Evolutionary conservation across 2,888 invertebrate species (phyloP).

Genomic region (Harmothoe impar): DNA sequence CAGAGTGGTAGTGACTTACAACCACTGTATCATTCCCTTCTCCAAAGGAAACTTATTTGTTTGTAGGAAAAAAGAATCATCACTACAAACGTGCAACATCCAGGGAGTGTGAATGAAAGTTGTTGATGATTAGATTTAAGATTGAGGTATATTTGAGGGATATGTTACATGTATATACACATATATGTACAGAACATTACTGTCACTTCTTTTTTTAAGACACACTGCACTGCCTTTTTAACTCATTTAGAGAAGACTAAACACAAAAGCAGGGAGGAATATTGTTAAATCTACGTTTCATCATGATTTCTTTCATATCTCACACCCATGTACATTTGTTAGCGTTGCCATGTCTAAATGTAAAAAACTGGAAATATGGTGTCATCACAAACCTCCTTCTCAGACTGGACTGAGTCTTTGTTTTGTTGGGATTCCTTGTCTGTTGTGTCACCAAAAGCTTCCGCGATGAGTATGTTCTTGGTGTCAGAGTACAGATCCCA

Average conservation of each 20-base stretch:
- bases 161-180: too few relatives aligned
- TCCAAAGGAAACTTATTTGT: neutral
- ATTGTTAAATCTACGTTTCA: neutral
- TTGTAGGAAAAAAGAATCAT: neutral
- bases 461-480: constrained; percentile 85
- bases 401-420: constrained; percentile 9
- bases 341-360: neutral
- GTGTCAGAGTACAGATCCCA: constrained; percentile 91
- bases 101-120: constrained; percentile 21
- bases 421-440: constrained; percentile 10
- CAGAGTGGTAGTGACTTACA: neutral
- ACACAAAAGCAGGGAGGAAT: too few relatives aligned
- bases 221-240: too few relatives aligned
- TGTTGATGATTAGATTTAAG: constrained; percentile 15
- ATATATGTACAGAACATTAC: neutral
- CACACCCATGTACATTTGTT: constrained; percentile 23
- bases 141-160: neutral
- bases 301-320: constrained; percentile 20
- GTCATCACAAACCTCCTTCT: constrained; percentile 40
- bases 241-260: too few relatives aligned
- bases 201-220: neutral
- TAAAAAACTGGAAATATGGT: neutral
- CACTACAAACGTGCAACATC: constrained; percentile 23
- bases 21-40: constrained; percentile 1
- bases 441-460: constrained; percentile 77